These are phyloP conservation scores for Pammene aurita DNA, from an alignment of 2,888 invertebrate genomes.

Conservation along the genomic window DNA sequence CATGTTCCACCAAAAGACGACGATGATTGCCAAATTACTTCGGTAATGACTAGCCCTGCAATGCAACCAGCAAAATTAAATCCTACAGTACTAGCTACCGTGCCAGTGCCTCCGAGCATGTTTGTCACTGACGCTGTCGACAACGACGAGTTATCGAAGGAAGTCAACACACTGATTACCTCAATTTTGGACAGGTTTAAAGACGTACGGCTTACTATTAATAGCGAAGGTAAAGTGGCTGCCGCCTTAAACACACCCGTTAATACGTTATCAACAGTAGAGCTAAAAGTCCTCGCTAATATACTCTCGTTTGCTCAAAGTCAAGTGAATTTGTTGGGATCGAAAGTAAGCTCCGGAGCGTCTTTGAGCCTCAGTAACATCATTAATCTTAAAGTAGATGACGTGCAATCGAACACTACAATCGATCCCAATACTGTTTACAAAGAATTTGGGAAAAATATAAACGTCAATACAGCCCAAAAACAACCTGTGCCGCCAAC, in stretches of 20 bases:
- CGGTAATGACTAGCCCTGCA: conserved; percentile 3
- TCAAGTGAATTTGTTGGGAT: conserved; percentile 44
- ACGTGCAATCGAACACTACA: conserved; percentile 9
- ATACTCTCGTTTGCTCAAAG: conserved; percentile 48
- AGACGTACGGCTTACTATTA: conserved; percentile 46
- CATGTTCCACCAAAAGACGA: neutral
- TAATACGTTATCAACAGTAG: conserved; percentile 44
- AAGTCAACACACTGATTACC: conserved; percentile 34
- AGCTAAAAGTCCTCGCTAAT: conserved; percentile 50
- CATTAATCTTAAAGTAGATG: conserved; percentile 29
- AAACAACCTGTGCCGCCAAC: neutral
- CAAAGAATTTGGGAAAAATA: conserved; percentile 17
- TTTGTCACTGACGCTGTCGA: conserved; percentile 2
- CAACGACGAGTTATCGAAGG: conserved; percentile 13
- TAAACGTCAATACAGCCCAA: neutral
- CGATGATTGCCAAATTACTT: conserved; percentile 30
- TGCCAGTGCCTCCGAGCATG: conserved; percentile 8
- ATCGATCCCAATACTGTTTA: conserved; percentile 17
- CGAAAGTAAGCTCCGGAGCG: conserved; percentile 19
- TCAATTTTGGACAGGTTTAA: conserved; percentile 48
- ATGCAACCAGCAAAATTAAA: neutral
- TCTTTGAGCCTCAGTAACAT: conserved; percentile 29
- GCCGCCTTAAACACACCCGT: conserved; percentile 46
- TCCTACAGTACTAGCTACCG: neutral
- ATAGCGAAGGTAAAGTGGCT: conserved; percentile 43